Base-by-base conservation (phyloP, 2,113 vertebrate genomes). In the Tympanuchus pallidicinctus region DNA sequence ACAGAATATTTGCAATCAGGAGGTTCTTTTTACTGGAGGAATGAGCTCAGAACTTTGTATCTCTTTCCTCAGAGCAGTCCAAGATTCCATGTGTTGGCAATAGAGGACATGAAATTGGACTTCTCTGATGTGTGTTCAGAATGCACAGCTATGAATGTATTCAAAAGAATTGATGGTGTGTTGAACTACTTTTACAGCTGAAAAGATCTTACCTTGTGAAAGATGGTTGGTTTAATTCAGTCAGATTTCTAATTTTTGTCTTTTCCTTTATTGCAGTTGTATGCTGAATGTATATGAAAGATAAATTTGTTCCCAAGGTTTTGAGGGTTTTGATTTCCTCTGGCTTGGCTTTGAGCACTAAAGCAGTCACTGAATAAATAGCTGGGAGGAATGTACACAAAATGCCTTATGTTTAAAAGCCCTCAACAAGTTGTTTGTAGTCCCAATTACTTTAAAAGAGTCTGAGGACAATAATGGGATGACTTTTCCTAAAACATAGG, bases 221-320 rank as follows among this genome's bases (percentile, higher is more conserved):
- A 97, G 77, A 65, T 32, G 54, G 38, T 66, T 76, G 32, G 13
- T 61, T 67, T 19, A 63, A 89, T 94, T 94, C 71, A 78, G 50
- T 94, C 5, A 0, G 57, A 47, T 92, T 95, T 75, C 91, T 94
- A 48, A 89, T 71, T 91, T 92, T 95, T 93, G 91, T 86, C 76
- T 71, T 17, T 63, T 91, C 54, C 14, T 82, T 43, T 73, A 65
- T 76, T 79, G 82, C 48, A 92, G 77, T 89, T 96, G 36, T 82
- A 25, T 93, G 90, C 60, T 92, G 86, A 94, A 90, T 77, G 48
- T 96, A 93, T 88, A 94, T 89, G 90, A 90, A 95, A 94, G 45
- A 47, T 92, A 88, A 89, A 92, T 80, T 77, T 59, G 67, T 63
- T 92, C 84, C 70, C 27, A 81, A 70, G 54, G 32, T 30, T 76